phyloP scores from a whole-genome alignment of 2,888 invertebrate species.

The Troides helena region DNA sequence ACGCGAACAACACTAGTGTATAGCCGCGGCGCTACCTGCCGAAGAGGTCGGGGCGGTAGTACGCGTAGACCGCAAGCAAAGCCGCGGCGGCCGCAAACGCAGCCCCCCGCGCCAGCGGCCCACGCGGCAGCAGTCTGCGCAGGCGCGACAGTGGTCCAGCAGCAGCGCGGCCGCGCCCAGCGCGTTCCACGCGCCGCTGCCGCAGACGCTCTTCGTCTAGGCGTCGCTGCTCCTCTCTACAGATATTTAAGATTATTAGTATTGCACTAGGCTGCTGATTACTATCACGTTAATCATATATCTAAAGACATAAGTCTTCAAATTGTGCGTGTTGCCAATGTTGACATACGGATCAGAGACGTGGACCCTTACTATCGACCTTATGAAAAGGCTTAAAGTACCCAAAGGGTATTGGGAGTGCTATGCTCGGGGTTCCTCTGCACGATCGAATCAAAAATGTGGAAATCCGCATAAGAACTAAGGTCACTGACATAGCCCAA shows the following conservation, averaged over 20 bases:
- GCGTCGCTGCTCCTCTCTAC: conserved; percentile 81
- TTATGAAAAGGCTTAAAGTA: too few relatives aligned
- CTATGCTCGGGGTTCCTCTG: too few relatives aligned
- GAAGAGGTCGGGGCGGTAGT: conserved; percentile 75
- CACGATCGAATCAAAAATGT: too few relatives aligned
- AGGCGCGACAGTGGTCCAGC: conserved; percentile 43
- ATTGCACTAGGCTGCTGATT: too few relatives aligned
- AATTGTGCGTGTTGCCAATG: too few relatives aligned
- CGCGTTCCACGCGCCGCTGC: conserved; percentile 58
- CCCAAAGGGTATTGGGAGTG: too few relatives aligned
- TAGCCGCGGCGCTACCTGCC: conserved; percentile 27
- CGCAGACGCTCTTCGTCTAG: conserved; percentile 79
- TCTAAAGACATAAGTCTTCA: too few relatives aligned
- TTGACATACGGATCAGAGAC: too few relatives aligned
- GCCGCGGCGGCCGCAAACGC: conserved; percentile 78
- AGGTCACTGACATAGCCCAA: too few relatives aligned
- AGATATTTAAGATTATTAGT: conserved; percentile 28
- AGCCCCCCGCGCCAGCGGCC: conserved; percentile 61
- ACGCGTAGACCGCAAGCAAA: conserved; percentile 80
- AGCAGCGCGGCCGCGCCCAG: conserved; percentile 40
- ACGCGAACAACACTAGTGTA: conserved; percentile 30
- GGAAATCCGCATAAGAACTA: too few relatives aligned
- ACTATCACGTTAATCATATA: too few relatives aligned
- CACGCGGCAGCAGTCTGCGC: conserved; percentile 39
- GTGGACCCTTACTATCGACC: too few relatives aligned